Base-by-base conservation (phyloP, 1,140 invertebrate species). In the Hesperophylax magnus region DNA sequence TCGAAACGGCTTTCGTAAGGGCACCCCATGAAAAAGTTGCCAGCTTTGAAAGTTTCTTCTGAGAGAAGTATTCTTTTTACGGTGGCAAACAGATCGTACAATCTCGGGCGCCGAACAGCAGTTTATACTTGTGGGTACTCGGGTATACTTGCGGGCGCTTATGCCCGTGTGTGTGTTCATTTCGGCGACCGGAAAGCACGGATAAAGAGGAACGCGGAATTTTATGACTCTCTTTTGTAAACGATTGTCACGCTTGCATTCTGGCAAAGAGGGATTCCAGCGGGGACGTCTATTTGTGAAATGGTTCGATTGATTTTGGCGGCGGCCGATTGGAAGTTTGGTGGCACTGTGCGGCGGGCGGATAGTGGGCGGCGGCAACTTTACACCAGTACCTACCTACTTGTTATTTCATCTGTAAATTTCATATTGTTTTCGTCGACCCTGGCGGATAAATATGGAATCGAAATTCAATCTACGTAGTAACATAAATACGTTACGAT, bases 161-260 rank as follows among this genome's bases (percentile, higher is more conserved):
- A 24, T 61, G 58, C 24, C 58, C 22, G 56, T 61, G 58, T 61
- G 58, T 61, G 58, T 61, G 58, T 61, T 20, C 58, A 61, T 61
- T 61, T 67, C 39, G 27, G 63, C 63, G 63, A 67, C 63, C 63
- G 63, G 63, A 34, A 67, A 67, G 63, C 15, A 39, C 17, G 63
- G 63, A 67, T 67, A 52, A 52, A 71, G 67, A 52, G 22, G 67
- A 71, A 8, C 67, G 34, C 34, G 14, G 18, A 52, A n/a, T 71
- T 71, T 71, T 71, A 71, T 52, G 39, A n/a, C n/a, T 71, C 24
- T 71, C 67, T 71, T 71, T 71, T 71, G 67, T 71, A 71, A 71
- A 47, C 67, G 67, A 24, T 47, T 39, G 39, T 71, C 67, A 53
- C 67, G 39, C 67, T 52, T 71, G 34, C 34, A 47, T 20, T 18